phyloP scores from a whole-genome alignment of 64 coral and sea anemone species.

The Cladopsammia gracilis region DNA sequence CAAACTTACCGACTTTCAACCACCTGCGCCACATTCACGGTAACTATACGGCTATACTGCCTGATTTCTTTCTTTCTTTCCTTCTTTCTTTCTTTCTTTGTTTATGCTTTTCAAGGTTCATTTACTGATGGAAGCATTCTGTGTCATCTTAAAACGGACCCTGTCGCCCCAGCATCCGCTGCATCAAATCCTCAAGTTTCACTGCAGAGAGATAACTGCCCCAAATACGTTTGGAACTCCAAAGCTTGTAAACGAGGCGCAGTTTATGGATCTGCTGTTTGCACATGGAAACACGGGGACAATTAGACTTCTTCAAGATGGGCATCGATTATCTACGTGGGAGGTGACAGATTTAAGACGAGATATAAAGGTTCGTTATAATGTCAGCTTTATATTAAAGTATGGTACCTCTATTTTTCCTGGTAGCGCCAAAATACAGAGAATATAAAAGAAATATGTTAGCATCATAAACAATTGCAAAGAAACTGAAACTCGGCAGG shows the following conservation, averaged over 20 bases:
- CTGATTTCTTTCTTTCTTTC: not conserved
- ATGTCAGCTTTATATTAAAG: not conserved
- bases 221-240: slow-evolving; percentile 63
- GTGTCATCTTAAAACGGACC: slow-evolving; percentile 60
- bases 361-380: slow-evolving; percentile 38
- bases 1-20: no score
- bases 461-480: no score
- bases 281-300: slow-evolving; percentile 54
- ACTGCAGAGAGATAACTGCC: slow-evolving; percentile 59
- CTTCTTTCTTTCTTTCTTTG: not conserved
- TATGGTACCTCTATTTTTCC: no score
- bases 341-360: slow-evolving; percentile 49
- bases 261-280: slow-evolving; percentile 53
- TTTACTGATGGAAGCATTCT: slow-evolving; percentile 66
- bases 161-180: slow-evolving; percentile 64
- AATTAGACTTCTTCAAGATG: not conserved
- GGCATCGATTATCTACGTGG: slow-evolving; percentile 26
- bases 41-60: no score
- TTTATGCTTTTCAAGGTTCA: slow-evolving; percentile 49
- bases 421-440: no score
- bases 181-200: slow-evolving; percentile 72
- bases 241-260: not conserved
- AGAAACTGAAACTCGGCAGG: no score
- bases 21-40: no score
- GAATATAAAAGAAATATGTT: no score